Evolutionary conservation across 2,113 vertebrate genomes (phyloP).

Genomic region (Ammodytes marinus): DNA sequence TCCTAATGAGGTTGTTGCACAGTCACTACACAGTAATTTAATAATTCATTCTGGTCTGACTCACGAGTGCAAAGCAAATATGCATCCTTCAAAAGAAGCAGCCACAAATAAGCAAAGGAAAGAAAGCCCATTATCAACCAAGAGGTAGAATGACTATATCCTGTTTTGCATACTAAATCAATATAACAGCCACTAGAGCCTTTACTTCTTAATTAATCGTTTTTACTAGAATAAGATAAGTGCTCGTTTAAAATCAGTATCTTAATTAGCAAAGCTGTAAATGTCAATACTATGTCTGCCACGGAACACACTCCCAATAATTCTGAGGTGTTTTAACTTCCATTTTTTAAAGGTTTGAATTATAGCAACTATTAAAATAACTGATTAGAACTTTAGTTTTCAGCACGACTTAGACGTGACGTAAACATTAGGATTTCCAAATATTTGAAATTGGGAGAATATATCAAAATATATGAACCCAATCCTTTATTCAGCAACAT

Average conservation of each 20-base stretch:
- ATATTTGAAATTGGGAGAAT: neutral
- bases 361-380: neutral
- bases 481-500: neutral
- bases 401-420: neutral
- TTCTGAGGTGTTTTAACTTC: neutral
- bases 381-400: neutral
- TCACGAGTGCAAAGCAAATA: conserved; percentile 40
- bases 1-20: conserved; percentile 55
- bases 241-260: conserved; percentile 11
- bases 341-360: neutral
- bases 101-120: conserved; percentile 11
- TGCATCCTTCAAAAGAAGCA: conserved; percentile 19
- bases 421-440: neutral
- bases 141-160: neutral
- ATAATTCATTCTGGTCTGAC: conserved; percentile 55
- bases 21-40: conserved; percentile 34
- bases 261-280: conserved; percentile 1
- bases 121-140: neutral
- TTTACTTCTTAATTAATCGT: neutral
- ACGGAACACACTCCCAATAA: neutral
- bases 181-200: neutral
- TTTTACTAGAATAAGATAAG: neutral
- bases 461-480: neutral
- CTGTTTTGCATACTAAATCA: conserved; percentile 10
- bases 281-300: conserved; percentile 2